A percentile compares a stretch with the other conserved stretches of the same genome.
These are phyloP conservation scores for Papilio xuthus DNA, from an alignment of 1,140 invertebrate genomes.

Conservation along the genomic window DNA sequence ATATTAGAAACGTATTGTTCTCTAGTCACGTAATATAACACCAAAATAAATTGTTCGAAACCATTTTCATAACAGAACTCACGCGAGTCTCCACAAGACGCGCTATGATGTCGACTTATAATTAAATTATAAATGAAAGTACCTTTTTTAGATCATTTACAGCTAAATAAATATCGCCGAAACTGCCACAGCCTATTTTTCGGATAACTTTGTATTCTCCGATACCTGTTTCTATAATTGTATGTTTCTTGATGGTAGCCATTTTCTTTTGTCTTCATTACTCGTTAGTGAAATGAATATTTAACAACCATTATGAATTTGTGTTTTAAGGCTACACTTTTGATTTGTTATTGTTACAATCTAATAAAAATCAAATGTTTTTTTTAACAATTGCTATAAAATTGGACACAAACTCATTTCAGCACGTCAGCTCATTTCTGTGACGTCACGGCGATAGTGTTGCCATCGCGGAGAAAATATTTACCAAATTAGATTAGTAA, in stretches of 20 bases:
- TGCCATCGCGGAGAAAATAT: constrained; percentile 44
- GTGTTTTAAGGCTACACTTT: constrained; percentile 62
- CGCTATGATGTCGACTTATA: constrained; percentile 5
- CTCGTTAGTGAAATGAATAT: constrained; percentile 72
- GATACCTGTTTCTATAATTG: constrained; percentile 86
- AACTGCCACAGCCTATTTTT: constrained; percentile 99
- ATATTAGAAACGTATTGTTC: background rate
- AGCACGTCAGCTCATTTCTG: constrained; percentile 65
- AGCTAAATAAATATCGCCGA: constrained; percentile 99
- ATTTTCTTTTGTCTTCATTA: constrained; percentile 78
- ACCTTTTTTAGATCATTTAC: constrained; percentile 96
- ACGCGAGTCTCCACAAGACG: constrained; percentile 51
- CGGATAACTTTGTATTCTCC: constrained; percentile 97
- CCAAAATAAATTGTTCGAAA: background rate
- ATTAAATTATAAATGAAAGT: constrained; percentile 51
- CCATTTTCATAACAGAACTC: constrained; percentile 41
- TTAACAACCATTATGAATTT: constrained; percentile 60
- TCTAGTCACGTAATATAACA: background rate
- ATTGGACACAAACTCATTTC: constrained; percentile 70
- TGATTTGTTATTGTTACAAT: constrained; percentile 58
- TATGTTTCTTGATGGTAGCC: constrained; percentile 83
- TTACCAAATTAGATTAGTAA: constrained; percentile 38
- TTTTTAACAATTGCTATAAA: constrained; percentile 60
- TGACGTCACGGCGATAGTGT: constrained; percentile 51
- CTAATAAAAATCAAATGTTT: constrained; percentile 64